Evolutionary conservation across 2,797 vertebrate genomes (phyloP).

Genomic region (Phalanger gymnotis): DNA sequence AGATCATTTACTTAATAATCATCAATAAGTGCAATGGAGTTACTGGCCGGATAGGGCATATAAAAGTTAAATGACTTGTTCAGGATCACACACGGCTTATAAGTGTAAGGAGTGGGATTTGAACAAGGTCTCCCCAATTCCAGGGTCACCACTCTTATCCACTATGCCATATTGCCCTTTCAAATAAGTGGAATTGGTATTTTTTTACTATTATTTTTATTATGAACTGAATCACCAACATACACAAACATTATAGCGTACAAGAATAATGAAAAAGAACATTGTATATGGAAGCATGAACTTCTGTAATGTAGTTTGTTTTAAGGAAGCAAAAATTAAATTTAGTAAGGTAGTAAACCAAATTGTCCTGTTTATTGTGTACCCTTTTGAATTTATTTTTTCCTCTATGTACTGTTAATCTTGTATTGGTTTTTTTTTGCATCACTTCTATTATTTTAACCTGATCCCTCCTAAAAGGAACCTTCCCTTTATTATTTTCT

Average conservation of each 20-base stretch:
- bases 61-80: background rate
- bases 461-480: background rate
- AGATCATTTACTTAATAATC: too few species aligned
- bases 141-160: background rate
- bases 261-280: background rate
- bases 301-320: background rate
- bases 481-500: slow-evolving; percentile 1
- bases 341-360: background rate
- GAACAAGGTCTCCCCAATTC: background rate
- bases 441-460: background rate
- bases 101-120: background rate
- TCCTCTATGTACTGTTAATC: background rate
- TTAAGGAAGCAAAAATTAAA: background rate
- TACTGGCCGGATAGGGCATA: background rate
- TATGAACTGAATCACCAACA: background rate
- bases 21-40: too few species aligned
- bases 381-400: background rate
- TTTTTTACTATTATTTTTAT: background rate
- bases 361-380: background rate
- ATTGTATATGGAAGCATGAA: background rate
- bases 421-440: background rate
- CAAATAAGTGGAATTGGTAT: background rate
- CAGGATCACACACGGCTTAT: background rate
- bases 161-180: background rate
- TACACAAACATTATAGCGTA: background rate